Conservation (phyloP, 1,140 invertebrate species). For the Colletes latitarsis region DNA sequence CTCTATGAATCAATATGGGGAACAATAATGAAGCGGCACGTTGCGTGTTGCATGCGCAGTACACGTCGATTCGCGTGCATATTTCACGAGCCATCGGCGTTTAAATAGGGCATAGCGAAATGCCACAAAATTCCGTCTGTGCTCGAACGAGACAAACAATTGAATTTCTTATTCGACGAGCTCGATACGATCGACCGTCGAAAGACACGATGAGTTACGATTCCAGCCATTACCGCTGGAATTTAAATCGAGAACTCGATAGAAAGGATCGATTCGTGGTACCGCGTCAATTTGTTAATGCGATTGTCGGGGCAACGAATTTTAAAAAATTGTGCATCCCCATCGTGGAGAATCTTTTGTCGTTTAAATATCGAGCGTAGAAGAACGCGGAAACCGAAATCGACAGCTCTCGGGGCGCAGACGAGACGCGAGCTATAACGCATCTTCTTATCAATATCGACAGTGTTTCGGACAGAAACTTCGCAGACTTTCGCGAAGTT, state of each 20-base stretch:
- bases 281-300: no score
- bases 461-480: conserved; percentile 24
- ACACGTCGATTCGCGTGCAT: neutral
- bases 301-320: no score
- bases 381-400: neutral
- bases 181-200: neutral
- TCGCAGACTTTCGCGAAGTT: conserved; percentile 39
- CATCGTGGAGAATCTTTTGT: no score
- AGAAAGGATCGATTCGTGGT: no score
- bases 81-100: neutral
- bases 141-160: neutral
- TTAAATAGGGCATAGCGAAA: neutral
- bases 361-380: no score
- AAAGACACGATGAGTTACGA: no score
- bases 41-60: neutral
- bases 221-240: no score
- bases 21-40: neutral
- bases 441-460: conserved; percentile 34
- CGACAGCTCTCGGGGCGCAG: neutral
- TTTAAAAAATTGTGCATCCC: no score
- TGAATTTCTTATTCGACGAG: neutral
- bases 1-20: conserved; percentile 5
- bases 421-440: neutral
- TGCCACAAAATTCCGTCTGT: neutral
- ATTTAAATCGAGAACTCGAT: no score